Base-by-base conservation (phyloP, 1,140 invertebrate species). In the Lamellibrachia luymesi region DNA sequence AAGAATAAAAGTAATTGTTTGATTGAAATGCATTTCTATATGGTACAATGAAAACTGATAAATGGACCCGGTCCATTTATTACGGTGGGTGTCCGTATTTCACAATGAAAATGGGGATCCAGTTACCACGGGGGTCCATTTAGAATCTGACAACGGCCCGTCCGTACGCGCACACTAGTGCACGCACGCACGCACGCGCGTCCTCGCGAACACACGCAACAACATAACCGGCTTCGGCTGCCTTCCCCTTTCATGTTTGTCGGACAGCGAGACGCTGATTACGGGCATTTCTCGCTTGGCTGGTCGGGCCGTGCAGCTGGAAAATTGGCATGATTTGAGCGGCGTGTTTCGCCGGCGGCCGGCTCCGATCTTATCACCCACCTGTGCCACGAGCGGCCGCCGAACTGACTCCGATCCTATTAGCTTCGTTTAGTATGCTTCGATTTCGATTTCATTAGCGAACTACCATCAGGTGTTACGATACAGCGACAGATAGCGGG, bases 351-450 rank as follows among this genome's bases (percentile, higher is more conserved):
- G 64, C 64, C 64, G 64, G 64, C 64, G 64, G 64, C 64, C 64
- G 13, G 17, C 13, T 10, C 7, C 13, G 64, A 80, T 80, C 64
- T 8, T 80, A 80, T 80, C 64, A 22, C 64, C 64, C 64, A 80
- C 64, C 64, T 80, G 64, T 80, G 25, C 1, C 64, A 22, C 7
- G 64, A 80, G 64, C 25, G 13, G 64, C 13, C 64, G 5, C 8
- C 64, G 64, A 80, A 22, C 64, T 22, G 64, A 80, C 64, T 8
- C 8, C 64, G 64, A 80, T 80, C 64, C 64, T 80, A 80, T 80
- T 80, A 80, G 64, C 64, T 80, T 80, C 64, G 64, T 80, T 80
- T 80, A 80, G 64, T 80, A 80, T 80, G 64, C 64, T 80, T 80
- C 64, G 8, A 80, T 80, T 80, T 80, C 64, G 64, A 80, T 80